A percentile compares a stretch with the other conserved stretches of the same genome.
These are phyloP conservation scores for Ephestia elutella DNA, from an alignment of 1,140 invertebrate species.

Conservation along the genomic window DNA sequence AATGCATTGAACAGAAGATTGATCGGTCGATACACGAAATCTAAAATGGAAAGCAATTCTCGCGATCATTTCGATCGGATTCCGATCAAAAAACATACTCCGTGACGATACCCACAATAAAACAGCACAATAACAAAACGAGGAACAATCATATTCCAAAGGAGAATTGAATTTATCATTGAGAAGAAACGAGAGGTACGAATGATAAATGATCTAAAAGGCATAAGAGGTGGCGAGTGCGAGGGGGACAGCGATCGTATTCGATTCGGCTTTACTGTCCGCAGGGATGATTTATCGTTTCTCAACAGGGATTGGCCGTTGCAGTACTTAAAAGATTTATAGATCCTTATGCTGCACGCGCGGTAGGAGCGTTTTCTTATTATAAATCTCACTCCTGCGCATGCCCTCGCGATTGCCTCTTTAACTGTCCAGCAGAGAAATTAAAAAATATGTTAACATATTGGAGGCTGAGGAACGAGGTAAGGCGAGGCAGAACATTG, in stretches of 20 bases:
- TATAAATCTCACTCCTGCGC: constrained; percentile 69
- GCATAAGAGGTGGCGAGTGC: constrained; percentile 34
- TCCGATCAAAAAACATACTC: constrained; percentile 68
- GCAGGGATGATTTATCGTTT: constrained; percentile 69
- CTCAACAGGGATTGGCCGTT: constrained; percentile 72
- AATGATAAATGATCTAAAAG: constrained; percentile 68
- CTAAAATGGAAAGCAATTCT: constrained; percentile 71
- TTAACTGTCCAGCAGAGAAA: constrained; percentile 49
- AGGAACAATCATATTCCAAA: constrained; percentile 71
- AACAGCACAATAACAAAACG: constrained; percentile 69
- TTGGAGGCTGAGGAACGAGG: constrained; percentile 36
- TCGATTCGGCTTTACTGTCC: constrained; percentile 52
- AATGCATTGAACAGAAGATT: constrained; percentile 35
- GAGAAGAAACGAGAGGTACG: constrained; percentile 63
- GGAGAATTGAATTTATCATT: constrained; percentile 74
- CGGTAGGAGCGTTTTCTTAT: constrained; percentile 70
- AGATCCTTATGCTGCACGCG: constrained; percentile 65
- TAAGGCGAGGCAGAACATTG: constrained; percentile 28
- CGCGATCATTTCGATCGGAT: constrained; percentile 69
- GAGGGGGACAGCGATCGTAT: constrained; percentile 50
- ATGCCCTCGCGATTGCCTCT: constrained; percentile 57
- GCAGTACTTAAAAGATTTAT: constrained; percentile 70
- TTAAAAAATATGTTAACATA: constrained; percentile 70
- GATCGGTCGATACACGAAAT: constrained; percentile 55
- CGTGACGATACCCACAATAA: constrained; percentile 68